Conservation (phyloP, 2,888 invertebrate genomes). For the Sabatieria punctata region DNA sequence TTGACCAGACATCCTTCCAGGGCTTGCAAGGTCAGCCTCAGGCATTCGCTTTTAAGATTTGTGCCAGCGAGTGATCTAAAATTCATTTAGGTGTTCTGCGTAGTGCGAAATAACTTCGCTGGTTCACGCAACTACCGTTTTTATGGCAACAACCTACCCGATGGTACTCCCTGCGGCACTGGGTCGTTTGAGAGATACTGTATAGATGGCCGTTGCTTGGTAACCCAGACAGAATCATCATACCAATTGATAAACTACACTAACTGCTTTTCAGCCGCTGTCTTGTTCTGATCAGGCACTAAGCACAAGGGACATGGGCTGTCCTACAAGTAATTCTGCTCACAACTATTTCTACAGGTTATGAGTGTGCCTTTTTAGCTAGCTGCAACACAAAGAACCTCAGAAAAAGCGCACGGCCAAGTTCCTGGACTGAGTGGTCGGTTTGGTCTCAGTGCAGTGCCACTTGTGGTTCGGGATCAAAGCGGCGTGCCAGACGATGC, state of each 20-base stretch:
- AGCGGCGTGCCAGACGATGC: too few species aligned
- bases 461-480: too few species aligned
- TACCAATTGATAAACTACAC: background rate
- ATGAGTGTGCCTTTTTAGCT: too few species aligned
- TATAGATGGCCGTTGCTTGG: conserved; percentile 24
- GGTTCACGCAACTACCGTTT: conserved; percentile 26
- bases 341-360: too few species aligned
- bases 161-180: conserved; percentile 28
- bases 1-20: conserved; percentile 24
- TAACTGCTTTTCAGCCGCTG: background rate
- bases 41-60: too few species aligned
- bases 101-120: conserved; percentile 21
- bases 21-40: conserved; percentile 30
- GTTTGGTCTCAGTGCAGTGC: too few species aligned
- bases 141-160: conserved; percentile 30
- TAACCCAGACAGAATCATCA: background rate
- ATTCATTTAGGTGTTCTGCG: conserved; percentile 25
- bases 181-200: conserved; percentile 22
- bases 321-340: background rate
- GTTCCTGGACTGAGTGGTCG: too few species aligned
- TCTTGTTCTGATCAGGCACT: conserved; percentile 2
- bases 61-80: background rate
- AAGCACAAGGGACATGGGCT: background rate
- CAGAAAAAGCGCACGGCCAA: too few species aligned
- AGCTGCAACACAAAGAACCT: too few species aligned